Percentiles rank a stretch among this genome's conserved stretches.
Conservation (phyloP, 2,797 vertebrate species). For the Otolemur crassicaudatus region DNA sequence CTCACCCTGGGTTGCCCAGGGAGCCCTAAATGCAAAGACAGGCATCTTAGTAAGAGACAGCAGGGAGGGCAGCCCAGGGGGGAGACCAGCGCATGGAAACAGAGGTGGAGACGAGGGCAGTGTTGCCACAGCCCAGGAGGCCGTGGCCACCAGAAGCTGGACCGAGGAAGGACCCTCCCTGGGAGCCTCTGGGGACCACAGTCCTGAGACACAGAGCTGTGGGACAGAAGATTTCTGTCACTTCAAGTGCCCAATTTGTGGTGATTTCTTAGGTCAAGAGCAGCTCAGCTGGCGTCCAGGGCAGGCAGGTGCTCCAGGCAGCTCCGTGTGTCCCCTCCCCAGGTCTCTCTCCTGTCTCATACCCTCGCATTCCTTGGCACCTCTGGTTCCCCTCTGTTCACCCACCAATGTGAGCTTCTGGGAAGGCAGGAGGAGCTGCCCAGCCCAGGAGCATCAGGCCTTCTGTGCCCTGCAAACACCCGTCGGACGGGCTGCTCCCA, state of each 20-base stretch:
- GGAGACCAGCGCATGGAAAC: not conserved
- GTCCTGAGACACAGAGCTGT: not conserved
- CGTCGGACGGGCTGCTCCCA: accelerated
- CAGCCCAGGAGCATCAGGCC: accelerated
- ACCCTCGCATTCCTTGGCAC: accelerated
- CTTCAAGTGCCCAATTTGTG: not conserved
- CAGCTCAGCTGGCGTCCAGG: accelerated
- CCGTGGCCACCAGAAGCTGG: not conserved
- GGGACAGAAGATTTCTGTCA: not conserved
- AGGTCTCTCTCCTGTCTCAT: no score
- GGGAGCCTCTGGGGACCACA: not conserved
- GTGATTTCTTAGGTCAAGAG: not conserved
- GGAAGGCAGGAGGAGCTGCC: not conserved
- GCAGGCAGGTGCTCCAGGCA: accelerated
- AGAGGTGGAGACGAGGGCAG: accelerated
- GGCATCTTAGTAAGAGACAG: not conserved
- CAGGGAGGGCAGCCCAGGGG: not conserved
- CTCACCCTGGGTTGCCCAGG: accelerated
- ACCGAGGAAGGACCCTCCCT: not conserved
- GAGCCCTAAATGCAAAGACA: not conserved
- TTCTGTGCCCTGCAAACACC: accelerated
- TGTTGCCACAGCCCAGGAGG: accelerated
- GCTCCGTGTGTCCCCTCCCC: accelerated
- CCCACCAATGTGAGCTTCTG: not conserved
- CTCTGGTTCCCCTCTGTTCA: not conserved